These are phyloP conservation scores for Dasysyrphus tricinctus DNA, from an alignment of 2,888 invertebrate genomes.

Conservation along the genomic window DNA sequence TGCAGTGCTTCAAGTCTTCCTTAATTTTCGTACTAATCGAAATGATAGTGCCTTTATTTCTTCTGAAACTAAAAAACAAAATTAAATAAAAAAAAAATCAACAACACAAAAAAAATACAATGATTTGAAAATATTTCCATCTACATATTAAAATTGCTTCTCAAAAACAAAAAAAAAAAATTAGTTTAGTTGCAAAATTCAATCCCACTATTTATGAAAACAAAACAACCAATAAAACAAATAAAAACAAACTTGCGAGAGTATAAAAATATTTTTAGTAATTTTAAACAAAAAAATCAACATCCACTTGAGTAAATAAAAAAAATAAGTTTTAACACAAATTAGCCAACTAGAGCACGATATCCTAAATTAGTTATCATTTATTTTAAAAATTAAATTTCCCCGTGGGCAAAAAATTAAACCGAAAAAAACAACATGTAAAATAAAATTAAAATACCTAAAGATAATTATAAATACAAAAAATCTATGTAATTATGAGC, in stretches of 20 bases:
- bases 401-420: slow-evolving; percentile 50
- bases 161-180: slow-evolving; percentile 32
- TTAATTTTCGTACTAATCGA: slow-evolving; percentile 75
- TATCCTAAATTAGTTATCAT: slow-evolving; percentile 56
- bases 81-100: slow-evolving; percentile 8
- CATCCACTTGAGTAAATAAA: slow-evolving; percentile 48
- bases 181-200: slow-evolving; percentile 35
- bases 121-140: slow-evolving; percentile 32
- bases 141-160: slow-evolving; percentile 45
- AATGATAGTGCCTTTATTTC: slow-evolving; percentile 75
- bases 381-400: slow-evolving; percentile 39
- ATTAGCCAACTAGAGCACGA: slow-evolving; percentile 58
- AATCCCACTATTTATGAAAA: slow-evolving; percentile 46
- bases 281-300: slow-evolving; percentile 49
- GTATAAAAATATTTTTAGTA: slow-evolving; percentile 8
- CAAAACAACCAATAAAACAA: not conserved
- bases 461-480: slow-evolving; percentile 74
- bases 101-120: slow-evolving; percentile 1
- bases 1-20: slow-evolving; percentile 73
- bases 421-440: slow-evolving; percentile 75
- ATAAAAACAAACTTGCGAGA: not conserved
- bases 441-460: slow-evolving; percentile 64
- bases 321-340: slow-evolving; percentile 37
- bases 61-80: slow-evolving; percentile 47
- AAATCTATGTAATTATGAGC: slow-evolving; percentile 73